Evolutionary conservation across 1,140 invertebrate species (phyloP), one percentile per base, ranked within the genome.

Genomic region (Pseudomyrmex flavicornis): DNA sequence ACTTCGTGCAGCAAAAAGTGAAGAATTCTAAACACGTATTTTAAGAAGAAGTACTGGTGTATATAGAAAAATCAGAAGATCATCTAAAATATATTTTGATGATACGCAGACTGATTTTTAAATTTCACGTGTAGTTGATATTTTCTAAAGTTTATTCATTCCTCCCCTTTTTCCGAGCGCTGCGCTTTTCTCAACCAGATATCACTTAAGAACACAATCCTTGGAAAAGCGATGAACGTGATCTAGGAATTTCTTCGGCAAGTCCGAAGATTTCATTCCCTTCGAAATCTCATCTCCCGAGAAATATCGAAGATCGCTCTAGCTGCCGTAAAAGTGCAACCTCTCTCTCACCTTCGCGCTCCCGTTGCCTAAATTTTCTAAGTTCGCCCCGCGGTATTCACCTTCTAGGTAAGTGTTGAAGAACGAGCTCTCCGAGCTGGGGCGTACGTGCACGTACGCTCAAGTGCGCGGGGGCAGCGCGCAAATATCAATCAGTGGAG

Each of bases 401-500:
- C 20, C 54, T 35, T 70, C 56, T 15, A 20, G 76, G 63, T 61
- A 15, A 26, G 50, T 48, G 72, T 61, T 79, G 76, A 85, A 46
- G 68, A 54, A 86, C 66, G 74, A 26, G 50, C 52, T 9, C 52
- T 9, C 20, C 63, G 72, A 1, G 35, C 54, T 35, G 35, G 35
- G 44, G 56, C 74, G 56, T 59, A 87, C 87, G 59, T 85, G 74
- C 77, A 88, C 74, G 85, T 88, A 84, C 75, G 75, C 12, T 66
- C 70, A 58, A 74, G 22, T 58, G 72, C 52, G 72, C 70, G 70
- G 17, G 66, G 80, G 76, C 59, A 77, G 77, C 73, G 80, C 82
- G 84, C 89, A 90, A 91, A 91, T 91, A 92, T 91, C 90, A 91
- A 92, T 92, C 90, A 92, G 89, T 86, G 87, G 87, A 84, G 79